phyloP scores from a whole-genome alignment of 2,888 invertebrate species.

The Xylota sylvarum region DNA sequence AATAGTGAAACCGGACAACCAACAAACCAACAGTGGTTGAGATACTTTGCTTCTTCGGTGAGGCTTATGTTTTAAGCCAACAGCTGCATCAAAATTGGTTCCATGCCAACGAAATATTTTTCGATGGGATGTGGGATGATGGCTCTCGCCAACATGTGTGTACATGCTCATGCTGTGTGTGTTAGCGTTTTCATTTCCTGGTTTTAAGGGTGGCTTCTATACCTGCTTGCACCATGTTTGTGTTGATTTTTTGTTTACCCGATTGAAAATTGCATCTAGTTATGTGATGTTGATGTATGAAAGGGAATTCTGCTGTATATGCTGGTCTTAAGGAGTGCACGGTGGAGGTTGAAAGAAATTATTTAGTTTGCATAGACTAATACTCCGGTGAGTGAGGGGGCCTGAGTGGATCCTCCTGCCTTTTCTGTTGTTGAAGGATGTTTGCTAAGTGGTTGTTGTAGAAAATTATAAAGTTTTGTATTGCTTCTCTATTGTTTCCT shows the following conservation, averaged over 20 bases:
- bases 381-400: neutral
- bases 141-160: slow-evolving; percentile 1
- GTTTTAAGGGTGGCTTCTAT: slow-evolving; percentile 1
- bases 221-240: slow-evolving; percentile 16
- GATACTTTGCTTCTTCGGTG: slow-evolving; percentile 23
- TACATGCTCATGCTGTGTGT: slow-evolving; percentile 25
- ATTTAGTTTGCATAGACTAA: slow-evolving; percentile 9
- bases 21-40: slow-evolving; percentile 18
- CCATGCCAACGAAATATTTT: slow-evolving; percentile 54
- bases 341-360: slow-evolving; percentile 4
- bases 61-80: slow-evolving; percentile 40
- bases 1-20: slow-evolving; percentile 33
- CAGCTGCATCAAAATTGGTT: slow-evolving; percentile 66
- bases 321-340: neutral
- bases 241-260: neutral
- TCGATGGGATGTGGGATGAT: slow-evolving; percentile 11
- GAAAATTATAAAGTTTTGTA: slow-evolving; percentile 18
- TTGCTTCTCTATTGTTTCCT: slow-evolving; percentile 19
- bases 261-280: slow-evolving; percentile 40
- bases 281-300: slow-evolving; percentile 4
- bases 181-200: slow-evolving; percentile 52
- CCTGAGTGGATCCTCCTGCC: neutral
- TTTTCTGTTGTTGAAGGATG: neutral
- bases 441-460: slow-evolving; percentile 13
- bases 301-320: neutral